phyloP scores from a whole-genome alignment of 1,140 invertebrate genomes.

The Drosophila nigromelanica region DNA sequence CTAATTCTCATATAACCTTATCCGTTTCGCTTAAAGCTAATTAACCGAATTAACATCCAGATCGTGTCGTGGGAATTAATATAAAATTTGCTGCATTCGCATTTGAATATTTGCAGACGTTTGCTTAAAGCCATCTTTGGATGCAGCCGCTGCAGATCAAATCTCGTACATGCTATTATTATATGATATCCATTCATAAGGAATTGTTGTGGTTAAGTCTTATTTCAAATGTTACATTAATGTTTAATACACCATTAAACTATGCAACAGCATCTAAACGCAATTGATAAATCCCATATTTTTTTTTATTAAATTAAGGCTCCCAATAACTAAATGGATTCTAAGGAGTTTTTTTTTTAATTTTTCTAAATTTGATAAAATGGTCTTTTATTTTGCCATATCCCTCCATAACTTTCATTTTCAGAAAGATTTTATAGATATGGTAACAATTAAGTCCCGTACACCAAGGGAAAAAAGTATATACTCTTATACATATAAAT shows the following conservation, averaged over 20 bases:
- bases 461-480: not conserved
- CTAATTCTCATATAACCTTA: conserved; percentile 53
- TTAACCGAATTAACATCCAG: conserved; percentile 40
- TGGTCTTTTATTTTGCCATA: too few species aligned
- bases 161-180: conserved; percentile 13
- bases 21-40: conserved; percentile 32
- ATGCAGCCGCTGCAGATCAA: conserved; percentile 20
- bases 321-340: too few species aligned
- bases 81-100: conserved; percentile 45
- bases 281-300: too few species aligned
- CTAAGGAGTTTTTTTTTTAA: too few species aligned
- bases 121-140: not conserved
- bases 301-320: too few species aligned
- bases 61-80: conserved; percentile 28
- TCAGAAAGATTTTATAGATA: too few species aligned
- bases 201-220: not conserved
- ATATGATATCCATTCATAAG: not conserved
- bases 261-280: too few species aligned
- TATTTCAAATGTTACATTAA: too few species aligned
- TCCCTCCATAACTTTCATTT: not conserved
- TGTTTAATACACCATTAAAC: too few species aligned
- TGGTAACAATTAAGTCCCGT: too few species aligned
- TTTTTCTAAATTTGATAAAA: too few species aligned
- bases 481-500: too few species aligned
- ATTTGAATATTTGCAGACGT: conserved; percentile 30